Evolutionary conservation across 2,888 invertebrate genomes (phyloP).

Genomic region (Tineola bisselliella): DNA sequence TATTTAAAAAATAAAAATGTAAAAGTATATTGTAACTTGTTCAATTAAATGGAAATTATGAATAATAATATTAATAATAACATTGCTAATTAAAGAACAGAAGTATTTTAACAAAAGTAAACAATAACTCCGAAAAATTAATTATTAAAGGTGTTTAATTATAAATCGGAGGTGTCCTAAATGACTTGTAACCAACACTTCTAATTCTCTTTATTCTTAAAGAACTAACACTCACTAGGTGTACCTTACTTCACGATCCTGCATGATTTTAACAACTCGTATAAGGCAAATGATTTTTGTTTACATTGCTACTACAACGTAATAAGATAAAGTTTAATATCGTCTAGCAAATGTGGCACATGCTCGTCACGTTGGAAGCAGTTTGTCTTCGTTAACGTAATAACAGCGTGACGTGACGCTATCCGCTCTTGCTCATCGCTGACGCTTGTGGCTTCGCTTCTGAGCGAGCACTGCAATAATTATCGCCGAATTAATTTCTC

Average conservation of each 20-base stretch:
- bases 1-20: too few species aligned
- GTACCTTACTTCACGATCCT: neutral
- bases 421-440: conserved; percentile 9
- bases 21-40: too few species aligned
- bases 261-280: neutral
- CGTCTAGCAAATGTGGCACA: conserved; percentile 3
- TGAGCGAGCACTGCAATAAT: neutral
- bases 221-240: neutral
- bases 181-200: neutral
- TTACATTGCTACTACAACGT: neutral
- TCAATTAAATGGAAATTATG: too few species aligned
- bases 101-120: too few species aligned
- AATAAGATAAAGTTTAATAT: conserved; percentile 6
- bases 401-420: conserved; percentile 14
- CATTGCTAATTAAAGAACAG: too few species aligned
- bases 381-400: conserved; percentile 15
- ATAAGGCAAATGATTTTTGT: neutral
- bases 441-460: conserved; percentile 10
- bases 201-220: neutral
- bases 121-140: too few species aligned
- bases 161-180: too few species aligned
- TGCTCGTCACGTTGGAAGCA: conserved; percentile 16
- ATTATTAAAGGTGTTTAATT: too few species aligned
- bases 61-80: too few species aligned
- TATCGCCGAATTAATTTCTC: conserved; percentile 5